Base-by-base conservation (phyloP, 30 jellyfish, hydroid and myxozoan genomes). In the Chironex yamaguchii region DNA sequence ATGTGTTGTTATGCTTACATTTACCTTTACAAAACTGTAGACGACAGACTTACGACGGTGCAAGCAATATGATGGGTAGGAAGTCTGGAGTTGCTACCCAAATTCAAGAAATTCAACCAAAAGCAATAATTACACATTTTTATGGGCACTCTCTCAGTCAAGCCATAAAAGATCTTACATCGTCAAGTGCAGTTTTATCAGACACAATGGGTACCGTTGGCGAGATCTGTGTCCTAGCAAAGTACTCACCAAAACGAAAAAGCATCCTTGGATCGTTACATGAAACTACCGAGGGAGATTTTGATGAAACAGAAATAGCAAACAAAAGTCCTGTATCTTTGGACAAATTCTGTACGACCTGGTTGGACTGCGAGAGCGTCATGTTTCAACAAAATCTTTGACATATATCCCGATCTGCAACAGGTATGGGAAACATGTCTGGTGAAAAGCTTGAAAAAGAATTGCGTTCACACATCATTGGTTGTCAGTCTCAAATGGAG, bases 61-160 rank as follows among this genome's bases (percentile, higher is more conserved):
- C 89, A 0, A 80, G 91, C 78, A 80, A 65, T 34, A 80, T 80
- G 88, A 80, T 80, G 91, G 91, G 91, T 26, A 62, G 67, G 52
- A 36, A 33, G n/a, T 80, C 82, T 28, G 91, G 91, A 17, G 89
- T 62, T 29, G 81, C 88, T 26, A 80, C 89, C n/a, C 80, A 28
- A 28, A 62, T 80, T 58, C 71, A 23, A 9, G 25, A 49, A 29
- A 67, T 51, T 12, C 89, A 76, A 36, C 86, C 89, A 1, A 49
- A 76, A 14, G 86, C 89, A 4, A 20, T 50, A 11, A 52, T 22
- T 26, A 36, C 89, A 0, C 89, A 79, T 29, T 79, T 87, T 62
- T 49, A 62, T 11, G 91, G 89, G 21, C 88, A 79, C 36, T 79
- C 91, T 21, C 81, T 79, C 20, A 79, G 90, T 28, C 78, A 62